Conservation (phyloP, 2,888 invertebrate species). For the Salticus scenicus region DNA sequence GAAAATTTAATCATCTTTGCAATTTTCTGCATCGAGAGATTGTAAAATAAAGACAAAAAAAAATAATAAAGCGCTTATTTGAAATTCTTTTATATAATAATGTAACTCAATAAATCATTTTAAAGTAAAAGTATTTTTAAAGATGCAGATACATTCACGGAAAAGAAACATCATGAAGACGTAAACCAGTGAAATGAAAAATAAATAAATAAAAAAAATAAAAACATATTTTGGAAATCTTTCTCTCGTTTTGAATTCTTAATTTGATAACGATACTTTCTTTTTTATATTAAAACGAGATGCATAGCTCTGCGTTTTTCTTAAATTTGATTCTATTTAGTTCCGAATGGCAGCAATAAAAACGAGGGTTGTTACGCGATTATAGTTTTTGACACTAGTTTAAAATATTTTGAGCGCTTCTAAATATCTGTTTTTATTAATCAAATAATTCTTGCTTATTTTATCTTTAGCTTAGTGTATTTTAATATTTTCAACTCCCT, state of each 20-base stretch:
- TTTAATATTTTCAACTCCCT: not conserved
- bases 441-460: not conserved
- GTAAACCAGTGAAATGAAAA: not conserved
- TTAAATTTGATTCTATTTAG: not conserved
- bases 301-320: not conserved
- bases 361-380: not conserved
- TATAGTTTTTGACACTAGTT: not conserved
- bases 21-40: not conserved
- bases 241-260: conserved; percentile 3
- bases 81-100: not conserved
- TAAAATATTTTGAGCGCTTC: not conserved
- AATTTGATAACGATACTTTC: not conserved
- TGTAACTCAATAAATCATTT: conserved; percentile 1
- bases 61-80: not conserved
- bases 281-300: not conserved
- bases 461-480: not conserved
- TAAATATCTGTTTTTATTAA: not conserved
- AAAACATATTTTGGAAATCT: not conserved
- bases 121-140: not conserved
- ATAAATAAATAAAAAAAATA: too few species aligned
- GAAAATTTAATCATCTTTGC: not conserved
- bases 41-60: not conserved
- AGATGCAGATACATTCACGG: not conserved
- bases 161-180: not conserved
- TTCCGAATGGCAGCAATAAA: not conserved